Conservation (phyloP, 2,113 vertebrate species). For the Pteronura brasiliensis region DNA sequence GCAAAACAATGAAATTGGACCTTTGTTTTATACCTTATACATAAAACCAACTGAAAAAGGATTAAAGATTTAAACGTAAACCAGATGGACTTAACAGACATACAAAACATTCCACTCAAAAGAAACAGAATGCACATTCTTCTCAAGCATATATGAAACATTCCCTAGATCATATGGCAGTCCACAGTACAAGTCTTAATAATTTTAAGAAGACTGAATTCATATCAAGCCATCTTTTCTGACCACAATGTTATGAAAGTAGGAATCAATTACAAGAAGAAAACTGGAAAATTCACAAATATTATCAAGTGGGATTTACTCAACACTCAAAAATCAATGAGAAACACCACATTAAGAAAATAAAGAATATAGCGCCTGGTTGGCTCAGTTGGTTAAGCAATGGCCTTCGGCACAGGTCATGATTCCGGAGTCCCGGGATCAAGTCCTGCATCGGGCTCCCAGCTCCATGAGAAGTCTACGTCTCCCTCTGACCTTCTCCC, state of each 20-base stretch:
- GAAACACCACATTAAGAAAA: not conserved
- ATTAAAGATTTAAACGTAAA: not conserved
- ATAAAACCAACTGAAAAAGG: not conserved
- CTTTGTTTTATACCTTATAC: not conserved
- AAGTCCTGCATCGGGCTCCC: too few species aligned
- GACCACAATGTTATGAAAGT: not conserved
- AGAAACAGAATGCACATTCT: not conserved
- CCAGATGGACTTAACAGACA: not conserved
- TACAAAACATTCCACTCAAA: not conserved
- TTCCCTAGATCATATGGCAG: not conserved
- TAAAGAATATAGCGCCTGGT: not conserved
- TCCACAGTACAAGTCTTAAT: not conserved
- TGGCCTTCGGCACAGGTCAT: too few species aligned
- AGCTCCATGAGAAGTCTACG: too few species aligned
- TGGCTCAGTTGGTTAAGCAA: too few species aligned
- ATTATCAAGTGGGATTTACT: not conserved
- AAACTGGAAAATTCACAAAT: not conserved
- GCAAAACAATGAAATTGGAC: not conserved
- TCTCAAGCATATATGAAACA: not conserved
- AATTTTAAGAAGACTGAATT: not conserved
- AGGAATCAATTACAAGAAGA: not conserved
- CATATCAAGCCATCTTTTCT: not conserved
- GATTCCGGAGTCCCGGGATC: too few species aligned
- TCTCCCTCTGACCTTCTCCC: too few species aligned
- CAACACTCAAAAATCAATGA: not conserved